Conservation (phyloP, 2,113 vertebrate genomes). For the Petromus typicus region DNA sequence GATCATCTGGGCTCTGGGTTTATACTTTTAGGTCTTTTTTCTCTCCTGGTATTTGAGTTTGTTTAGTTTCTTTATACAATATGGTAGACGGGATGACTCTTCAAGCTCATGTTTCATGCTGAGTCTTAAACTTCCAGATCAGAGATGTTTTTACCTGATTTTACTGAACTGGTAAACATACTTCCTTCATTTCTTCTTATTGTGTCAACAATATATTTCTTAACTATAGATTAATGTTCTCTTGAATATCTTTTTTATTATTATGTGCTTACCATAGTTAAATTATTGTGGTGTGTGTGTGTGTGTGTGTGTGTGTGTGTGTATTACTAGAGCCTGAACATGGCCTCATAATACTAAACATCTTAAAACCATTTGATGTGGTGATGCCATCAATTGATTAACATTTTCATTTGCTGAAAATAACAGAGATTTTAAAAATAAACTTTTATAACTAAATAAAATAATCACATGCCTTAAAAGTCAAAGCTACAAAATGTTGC, state of each 20-base stretch:
- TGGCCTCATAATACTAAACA: background rate
- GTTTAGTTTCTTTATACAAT: background rate
- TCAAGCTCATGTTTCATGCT: background rate
- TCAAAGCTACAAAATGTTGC: background rate
- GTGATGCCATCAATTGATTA: background rate
- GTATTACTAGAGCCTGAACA: background rate
- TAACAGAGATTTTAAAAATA: background rate
- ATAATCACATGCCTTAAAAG: background rate
- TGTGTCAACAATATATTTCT: background rate
- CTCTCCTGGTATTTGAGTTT: background rate
- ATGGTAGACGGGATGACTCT: background rate
- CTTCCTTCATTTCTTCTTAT: background rate
- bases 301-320: background rate
- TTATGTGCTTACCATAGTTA: background rate
- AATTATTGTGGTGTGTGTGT: background rate
- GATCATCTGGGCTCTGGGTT: background rate
- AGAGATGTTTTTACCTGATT: background rate
- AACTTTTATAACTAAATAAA: slow-evolving; percentile 22
- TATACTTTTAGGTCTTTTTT: background rate
- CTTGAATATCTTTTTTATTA: background rate
- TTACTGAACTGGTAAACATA: background rate
- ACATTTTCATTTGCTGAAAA: background rate
- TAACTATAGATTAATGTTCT: background rate
- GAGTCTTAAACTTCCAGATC: slow-evolving; percentile 2
- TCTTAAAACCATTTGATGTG: background rate